Percentiles rank a stretch among this genome's conserved stretches.
These are phyloP conservation scores for Esox masquinongy DNA, from an alignment of 2,797 vertebrate genomes.

Conservation along the genomic window DNA sequence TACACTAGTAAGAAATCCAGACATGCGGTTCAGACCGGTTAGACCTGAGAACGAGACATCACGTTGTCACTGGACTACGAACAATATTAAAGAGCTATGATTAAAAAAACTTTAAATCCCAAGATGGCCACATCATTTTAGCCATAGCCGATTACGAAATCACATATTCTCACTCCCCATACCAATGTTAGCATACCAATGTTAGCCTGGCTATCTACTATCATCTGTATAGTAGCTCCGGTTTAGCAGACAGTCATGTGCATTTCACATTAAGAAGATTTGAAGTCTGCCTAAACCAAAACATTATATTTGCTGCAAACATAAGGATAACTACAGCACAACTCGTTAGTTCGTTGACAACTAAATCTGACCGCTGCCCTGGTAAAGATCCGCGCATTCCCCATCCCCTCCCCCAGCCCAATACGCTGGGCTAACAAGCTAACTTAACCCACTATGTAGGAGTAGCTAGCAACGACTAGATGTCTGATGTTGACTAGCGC, in stretches of 20 bases:
- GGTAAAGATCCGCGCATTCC: neutral
- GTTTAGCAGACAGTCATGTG: neutral
- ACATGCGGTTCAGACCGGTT: neutral
- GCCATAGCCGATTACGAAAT: conserved; percentile 2
- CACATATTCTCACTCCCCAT: neutral
- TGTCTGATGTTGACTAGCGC: conserved; percentile 32
- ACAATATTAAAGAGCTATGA: neutral
- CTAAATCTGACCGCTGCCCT: neutral
- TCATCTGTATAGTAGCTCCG: too few species aligned
- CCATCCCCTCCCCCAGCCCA: conserved; percentile 7
- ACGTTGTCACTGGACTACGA: neutral
- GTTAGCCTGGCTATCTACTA: too few species aligned
- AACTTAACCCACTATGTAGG: conserved; percentile 30
- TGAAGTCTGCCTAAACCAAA: too few species aligned
- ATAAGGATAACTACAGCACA: neutral
- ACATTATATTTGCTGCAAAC: too few species aligned
- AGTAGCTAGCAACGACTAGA: conserved; percentile 19
- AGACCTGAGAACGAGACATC: neutral
- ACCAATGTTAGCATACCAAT: too few species aligned
- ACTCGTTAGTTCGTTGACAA: neutral
- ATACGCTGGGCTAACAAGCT: conserved; percentile 5
- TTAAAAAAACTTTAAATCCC: neutral
- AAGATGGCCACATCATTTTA: conserved; percentile 7
- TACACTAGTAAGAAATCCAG: neutral
- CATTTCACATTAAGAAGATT: neutral